Base-by-base conservation (phyloP, 2,888 invertebrate species). In the Allophyes oxyacanthae region DNA sequence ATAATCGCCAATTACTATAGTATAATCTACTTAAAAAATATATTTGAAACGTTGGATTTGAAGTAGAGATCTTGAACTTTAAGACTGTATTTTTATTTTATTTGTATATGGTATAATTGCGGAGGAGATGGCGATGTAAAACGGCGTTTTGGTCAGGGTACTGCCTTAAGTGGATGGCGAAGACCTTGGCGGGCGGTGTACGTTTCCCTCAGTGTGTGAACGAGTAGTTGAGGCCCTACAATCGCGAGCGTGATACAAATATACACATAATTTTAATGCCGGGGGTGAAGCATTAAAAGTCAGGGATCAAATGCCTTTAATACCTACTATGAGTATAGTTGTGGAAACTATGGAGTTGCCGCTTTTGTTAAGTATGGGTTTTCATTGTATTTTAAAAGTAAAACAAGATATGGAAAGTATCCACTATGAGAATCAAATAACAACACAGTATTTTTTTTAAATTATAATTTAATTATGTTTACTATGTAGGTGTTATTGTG, bases 201-300 rank as follows among this genome's bases (percentile, higher is more conserved):
- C 70, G 84, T 87, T 91, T 89, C 90, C 83, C 81, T 70, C 81
- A 76, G 81, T 68, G 72, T 66, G 76, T 72, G 65, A 69, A 58
- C 62, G 63, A 72, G 77, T 81, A 75, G 83, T 87, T 71, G 94
- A 93, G 90, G 92, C 94, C 94, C 84, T 94, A 94, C 94, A 93
- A 94, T 91, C 72, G 91, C 92, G 82, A 92, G 89, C 91, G 91
- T 93, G 92, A 93, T 93, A 94, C 92, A 94, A 92, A 94, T 92
- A 94, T 91, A 94, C 91, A 92, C 90, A 92, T 94, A 91, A 94
- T 94, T 93, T 94, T 93, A 93, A 93, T 94, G 87, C 92, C 88
- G 85, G 87, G 90, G 92, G 93, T 92, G 94, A 94, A 94, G 94
- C 94, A 94, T 94, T 94, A 94, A 92, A 94, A 94, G 94, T 94